These are phyloP conservation scores for Zapornia atra DNA, from an alignment of 2,113 vertebrate species.

Conservation along the genomic window DNA sequence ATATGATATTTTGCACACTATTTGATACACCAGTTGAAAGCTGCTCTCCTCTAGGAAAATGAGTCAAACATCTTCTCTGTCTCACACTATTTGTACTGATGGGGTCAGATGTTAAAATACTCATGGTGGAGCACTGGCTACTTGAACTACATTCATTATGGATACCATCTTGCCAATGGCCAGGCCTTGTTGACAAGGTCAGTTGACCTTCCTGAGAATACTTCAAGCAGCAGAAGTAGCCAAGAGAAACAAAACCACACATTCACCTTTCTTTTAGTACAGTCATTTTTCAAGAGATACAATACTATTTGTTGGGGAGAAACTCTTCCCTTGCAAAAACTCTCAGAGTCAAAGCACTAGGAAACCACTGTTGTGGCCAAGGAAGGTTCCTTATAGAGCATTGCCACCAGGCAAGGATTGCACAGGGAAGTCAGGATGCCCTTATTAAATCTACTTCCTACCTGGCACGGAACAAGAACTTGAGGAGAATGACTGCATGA, in stretches of 20 bases:
- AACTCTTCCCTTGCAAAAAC: neutral
- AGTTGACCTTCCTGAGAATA: constrained; percentile 4
- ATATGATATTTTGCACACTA: neutral
- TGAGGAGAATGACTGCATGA: neutral
- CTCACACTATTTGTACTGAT: neutral
- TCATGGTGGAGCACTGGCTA: neutral
- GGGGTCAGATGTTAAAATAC: constrained; percentile 29
- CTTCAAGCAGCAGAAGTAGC: constrained; percentile 5
- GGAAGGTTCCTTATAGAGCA: neutral
- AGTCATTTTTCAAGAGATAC: neutral
- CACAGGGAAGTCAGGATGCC: neutral
- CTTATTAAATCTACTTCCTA: neutral
- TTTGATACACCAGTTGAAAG: neutral
- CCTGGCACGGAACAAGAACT: neutral
- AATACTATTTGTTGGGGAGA: neutral
- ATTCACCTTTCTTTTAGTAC: neutral
- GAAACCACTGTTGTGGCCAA: neutral
- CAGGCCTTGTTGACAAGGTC: neutral
- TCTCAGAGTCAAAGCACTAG: neutral
- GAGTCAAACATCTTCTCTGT: neutral
- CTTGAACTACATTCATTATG: constrained; percentile 18
- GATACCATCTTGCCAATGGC: neutral
- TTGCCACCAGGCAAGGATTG: neutral
- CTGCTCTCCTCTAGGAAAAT: neutral
- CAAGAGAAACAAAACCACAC: constrained; percentile 22